Conservation (phyloP, 2,797 vertebrate genomes). For the Eleutherodactylus coqui region DNA sequence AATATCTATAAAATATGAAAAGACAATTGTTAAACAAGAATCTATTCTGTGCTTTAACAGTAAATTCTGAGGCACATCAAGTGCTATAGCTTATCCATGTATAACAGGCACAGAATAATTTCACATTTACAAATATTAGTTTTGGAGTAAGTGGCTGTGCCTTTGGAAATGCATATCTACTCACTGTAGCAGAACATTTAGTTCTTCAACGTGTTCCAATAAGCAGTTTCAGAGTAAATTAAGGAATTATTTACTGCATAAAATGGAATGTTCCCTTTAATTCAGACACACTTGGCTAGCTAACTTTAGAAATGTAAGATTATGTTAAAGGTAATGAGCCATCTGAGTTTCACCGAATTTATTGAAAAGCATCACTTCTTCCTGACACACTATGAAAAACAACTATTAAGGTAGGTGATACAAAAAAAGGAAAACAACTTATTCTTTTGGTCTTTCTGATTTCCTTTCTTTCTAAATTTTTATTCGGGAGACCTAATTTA, state of each 20-base stretch:
- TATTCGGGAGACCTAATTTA: slow-evolving; percentile 9
- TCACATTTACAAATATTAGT: slow-evolving; percentile 45
- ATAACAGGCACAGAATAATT: neutral
- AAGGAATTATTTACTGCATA: slow-evolving; percentile 35
- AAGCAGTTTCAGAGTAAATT: slow-evolving; percentile 30
- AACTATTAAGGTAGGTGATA: slow-evolving; percentile 2
- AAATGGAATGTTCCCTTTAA: slow-evolving; percentile 27
- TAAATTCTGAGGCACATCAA: neutral
- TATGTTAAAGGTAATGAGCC: slow-evolving; percentile 44
- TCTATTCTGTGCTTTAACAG: neutral
- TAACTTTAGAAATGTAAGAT: slow-evolving; percentile 46
- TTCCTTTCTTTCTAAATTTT: slow-evolving; percentile 5
- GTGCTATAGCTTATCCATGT: slow-evolving; percentile 17
- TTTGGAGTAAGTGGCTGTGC: slow-evolving; percentile 30
- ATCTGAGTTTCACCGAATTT: slow-evolving; percentile 35
- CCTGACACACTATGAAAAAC: slow-evolving; percentile 8
- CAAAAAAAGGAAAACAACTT: slow-evolving; percentile 1
- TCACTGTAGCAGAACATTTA: slow-evolving; percentile 32
- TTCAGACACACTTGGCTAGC: slow-evolving; percentile 39
- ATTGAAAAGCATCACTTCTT: slow-evolving; percentile 22
- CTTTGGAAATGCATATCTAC: neutral
- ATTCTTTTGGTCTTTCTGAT: neutral
- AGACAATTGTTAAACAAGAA: neutral
- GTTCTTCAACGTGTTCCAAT: slow-evolving; percentile 28
- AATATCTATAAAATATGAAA: neutral